These are phyloP conservation scores for Dolomedes plantarius DNA, from an alignment of 2,888 invertebrate genomes.

Conservation along the genomic window DNA sequence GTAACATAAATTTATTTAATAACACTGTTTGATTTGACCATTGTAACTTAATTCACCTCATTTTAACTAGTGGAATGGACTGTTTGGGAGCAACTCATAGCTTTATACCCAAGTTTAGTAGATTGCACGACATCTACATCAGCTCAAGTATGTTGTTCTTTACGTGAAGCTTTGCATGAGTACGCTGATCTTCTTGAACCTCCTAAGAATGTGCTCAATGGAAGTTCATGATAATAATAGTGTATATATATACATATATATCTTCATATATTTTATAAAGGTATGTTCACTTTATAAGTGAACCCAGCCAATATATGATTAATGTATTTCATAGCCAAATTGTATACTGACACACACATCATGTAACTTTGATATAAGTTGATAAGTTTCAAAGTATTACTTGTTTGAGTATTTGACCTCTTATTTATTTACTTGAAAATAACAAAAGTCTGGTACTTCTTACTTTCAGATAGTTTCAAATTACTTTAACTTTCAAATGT, in stretches of 20 bases:
- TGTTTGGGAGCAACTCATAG: conserved; percentile 95
- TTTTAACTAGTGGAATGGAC: conserved; percentile 89
- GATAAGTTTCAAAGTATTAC: neutral
- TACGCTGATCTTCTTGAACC: conserved; percentile 88
- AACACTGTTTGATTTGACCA: too few species aligned
- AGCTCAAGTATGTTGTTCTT: conserved; percentile 86
- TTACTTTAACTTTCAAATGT: too few species aligned
- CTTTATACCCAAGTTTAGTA: conserved; percentile 91
- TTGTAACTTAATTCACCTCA: too few species aligned
- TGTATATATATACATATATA: conserved; percentile 5
- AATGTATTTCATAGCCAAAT: conserved; percentile 40
- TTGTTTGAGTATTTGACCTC: neutral
- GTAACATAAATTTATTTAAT: too few species aligned
- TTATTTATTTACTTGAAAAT: neutral
- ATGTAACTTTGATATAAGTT: neutral
- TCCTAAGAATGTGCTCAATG: conserved; percentile 77
- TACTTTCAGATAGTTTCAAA: too few species aligned
- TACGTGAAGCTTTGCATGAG: conserved; percentile 90
- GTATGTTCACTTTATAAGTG: conserved; percentile 58
- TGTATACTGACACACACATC: conserved; percentile 11
- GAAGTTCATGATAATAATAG: conserved; percentile 56
- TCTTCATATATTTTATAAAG: conserved; percentile 33
- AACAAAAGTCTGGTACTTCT: neutral
- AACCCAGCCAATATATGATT: neutral
- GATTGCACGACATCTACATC: conserved; percentile 89